A percentile compares a stretch with the other conserved stretches of the same genome.
These are phyloP conservation scores for Pan paniscus DNA, from an alignment of 2,113 vertebrate species.

Conservation along the genomic window DNA sequence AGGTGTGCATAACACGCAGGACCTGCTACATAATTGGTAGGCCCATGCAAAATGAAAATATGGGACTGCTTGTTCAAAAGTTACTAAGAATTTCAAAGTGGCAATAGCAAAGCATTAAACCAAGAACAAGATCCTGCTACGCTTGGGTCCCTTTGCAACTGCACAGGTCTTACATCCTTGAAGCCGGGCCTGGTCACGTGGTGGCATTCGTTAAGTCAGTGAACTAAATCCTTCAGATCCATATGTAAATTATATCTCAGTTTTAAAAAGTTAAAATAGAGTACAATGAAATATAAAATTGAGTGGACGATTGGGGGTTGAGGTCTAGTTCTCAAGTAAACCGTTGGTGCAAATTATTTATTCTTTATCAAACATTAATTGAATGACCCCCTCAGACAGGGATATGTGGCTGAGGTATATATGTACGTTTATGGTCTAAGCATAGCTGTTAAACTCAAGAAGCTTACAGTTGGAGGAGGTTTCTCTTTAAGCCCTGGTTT, in stretches of 20 bases:
- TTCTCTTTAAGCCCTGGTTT: neutral
- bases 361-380: neutral
- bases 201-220: neutral
- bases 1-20: neutral
- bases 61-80: neutral
- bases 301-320: neutral
- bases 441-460: neutral
- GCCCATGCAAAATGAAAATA: neutral
- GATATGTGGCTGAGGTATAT: neutral
- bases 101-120: neutral
- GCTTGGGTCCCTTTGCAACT: fast-evolving
- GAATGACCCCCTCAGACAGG: neutral
- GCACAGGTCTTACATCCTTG: neutral
- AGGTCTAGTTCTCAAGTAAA: neutral
- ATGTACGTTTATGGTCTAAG: neutral
- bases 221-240: neutral
- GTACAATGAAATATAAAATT: neutral
- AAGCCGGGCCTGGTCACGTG: neutral
- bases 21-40: neutral
- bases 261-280: neutral
- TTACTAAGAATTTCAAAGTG: neutral
- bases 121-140: neutral
- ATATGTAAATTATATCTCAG: neutral
- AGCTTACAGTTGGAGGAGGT: neutral
- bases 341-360: neutral